Evolutionary conservation across 2,888 invertebrate species (phyloP), one percentile per base, ranked within the genome.

Genomic region (Lottia gigantea): DNA sequence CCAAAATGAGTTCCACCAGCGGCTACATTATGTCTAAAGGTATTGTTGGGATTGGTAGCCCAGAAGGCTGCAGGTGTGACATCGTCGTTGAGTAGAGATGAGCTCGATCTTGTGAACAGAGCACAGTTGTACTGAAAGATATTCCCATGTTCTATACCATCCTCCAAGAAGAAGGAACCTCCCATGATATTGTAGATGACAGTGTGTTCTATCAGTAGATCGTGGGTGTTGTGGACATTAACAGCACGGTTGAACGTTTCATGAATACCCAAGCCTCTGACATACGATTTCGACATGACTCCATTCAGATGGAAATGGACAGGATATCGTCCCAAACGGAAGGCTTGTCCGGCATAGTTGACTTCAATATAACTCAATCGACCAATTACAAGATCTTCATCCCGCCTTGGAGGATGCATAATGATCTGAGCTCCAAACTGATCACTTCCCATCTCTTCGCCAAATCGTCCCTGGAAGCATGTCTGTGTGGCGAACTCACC

Each of bases 1-100:
- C 85, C 87, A 79, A 87, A 87, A 69, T 87, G 86, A 0, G 84
- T 82, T 7, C 86, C 86, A 1, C 87, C 87, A 8, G 86, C 87
- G 0, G 80, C 87, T 46, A 77, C 78, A 74, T 87, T 87, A 70
- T 85, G 82, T 19, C 74, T 72, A 64, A 83, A 65, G 11, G 77
- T 84, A 75, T 87, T 87, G 75, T 85, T 82, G 11, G 87, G 86
- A 75, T 87, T 85, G 49, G 87, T 82, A 6, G 83, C 79, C 87
- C 87, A 87, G 78, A 82, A 85, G 16, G 80, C 79, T 61, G 87
- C 86, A 16, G 87, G 87, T 8, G 87, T 87, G 72, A 87, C 78
- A 71, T 87, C 87, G 79, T 87, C 87, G 67, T 87, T 87, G 7
- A 83, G 76, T 19, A 87, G 77, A 75, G 83, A 83, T 11, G 85